These are phyloP conservation scores for Sabatieria punctata DNA, from an alignment of 2,888 invertebrate species.

Conservation along the genomic window DNA sequence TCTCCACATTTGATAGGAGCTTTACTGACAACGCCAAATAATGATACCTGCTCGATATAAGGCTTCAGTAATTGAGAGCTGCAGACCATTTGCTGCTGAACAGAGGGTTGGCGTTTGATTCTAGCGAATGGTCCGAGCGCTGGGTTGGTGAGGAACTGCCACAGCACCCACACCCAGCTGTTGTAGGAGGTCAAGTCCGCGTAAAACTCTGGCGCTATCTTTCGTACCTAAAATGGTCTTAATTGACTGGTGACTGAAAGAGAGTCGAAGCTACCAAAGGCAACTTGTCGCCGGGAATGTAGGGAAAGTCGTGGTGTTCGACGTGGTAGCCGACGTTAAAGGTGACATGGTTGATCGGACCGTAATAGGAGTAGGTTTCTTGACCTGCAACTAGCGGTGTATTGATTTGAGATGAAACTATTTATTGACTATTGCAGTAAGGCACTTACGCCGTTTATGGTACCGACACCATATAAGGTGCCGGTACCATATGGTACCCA, in stretches of 20 bases:
- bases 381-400: constrained; percentile 45
- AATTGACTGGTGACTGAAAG: not conserved
- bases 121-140: constrained; percentile 88
- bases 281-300: constrained; percentile 72
- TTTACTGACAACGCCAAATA: too few relatives aligned
- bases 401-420: too few relatives aligned
- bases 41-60: too few relatives aligned
- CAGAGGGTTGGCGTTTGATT: constrained; percentile 52
- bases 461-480: too few relatives aligned
- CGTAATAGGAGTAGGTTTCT: constrained; percentile 95
- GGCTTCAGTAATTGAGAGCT: too few relatives aligned
- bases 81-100: too few relatives aligned
- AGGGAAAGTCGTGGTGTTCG: constrained; percentile 95
- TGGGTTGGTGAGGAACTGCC: constrained; percentile 85
- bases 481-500: too few relatives aligned
- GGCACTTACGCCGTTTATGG: too few relatives aligned
- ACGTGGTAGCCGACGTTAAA: constrained; percentile 97
- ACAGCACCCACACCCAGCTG: constrained; percentile 77
- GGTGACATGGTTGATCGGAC: constrained; percentile 77
- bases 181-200: constrained; percentile 76
- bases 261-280: constrained; percentile 50
- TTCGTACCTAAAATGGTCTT: constrained; percentile 50
- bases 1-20: too few relatives aligned
- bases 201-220: constrained; percentile 86
- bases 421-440: too few relatives aligned